A percentile compares a stretch with the other conserved stretches of the same genome.
Evolutionary conservation across 2,888 invertebrate species (phyloP).

Genomic region (Cepaea hortensis): DNA sequence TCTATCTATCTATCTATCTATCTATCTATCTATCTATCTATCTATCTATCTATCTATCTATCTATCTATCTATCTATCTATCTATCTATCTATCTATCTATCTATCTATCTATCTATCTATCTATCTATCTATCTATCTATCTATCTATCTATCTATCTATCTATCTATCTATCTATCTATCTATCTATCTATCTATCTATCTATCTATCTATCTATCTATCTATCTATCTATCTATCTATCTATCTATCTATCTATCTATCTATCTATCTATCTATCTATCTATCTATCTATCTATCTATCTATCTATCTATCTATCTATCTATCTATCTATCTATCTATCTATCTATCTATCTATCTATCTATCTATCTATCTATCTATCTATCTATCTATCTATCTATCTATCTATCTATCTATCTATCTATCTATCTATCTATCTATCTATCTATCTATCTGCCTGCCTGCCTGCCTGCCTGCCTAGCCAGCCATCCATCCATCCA

Average conservation of each 20-base stretch:
- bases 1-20: not conserved
- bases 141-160: not conserved
- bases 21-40: not conserved
- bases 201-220: not conserved
- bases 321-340: not conserved
- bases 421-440: not conserved
- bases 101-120: not conserved
- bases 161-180: not conserved
- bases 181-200: not conserved
- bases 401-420: too few species aligned
- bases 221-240: not conserved
- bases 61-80: not conserved
- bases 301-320: not conserved
- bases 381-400: not conserved
- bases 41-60: not conserved
- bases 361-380: not conserved
- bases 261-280: not conserved
- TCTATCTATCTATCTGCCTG: not conserved
- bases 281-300: not conserved
- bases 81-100: not conserved
- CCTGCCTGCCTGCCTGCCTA: conserved; percentile 1
- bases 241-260: too few species aligned
- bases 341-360: not conserved
- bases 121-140: not conserved
- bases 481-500: too few species aligned